phyloP scores from a whole-genome alignment of 2,113 vertebrate species.

The Polypterus bichir region DNA sequence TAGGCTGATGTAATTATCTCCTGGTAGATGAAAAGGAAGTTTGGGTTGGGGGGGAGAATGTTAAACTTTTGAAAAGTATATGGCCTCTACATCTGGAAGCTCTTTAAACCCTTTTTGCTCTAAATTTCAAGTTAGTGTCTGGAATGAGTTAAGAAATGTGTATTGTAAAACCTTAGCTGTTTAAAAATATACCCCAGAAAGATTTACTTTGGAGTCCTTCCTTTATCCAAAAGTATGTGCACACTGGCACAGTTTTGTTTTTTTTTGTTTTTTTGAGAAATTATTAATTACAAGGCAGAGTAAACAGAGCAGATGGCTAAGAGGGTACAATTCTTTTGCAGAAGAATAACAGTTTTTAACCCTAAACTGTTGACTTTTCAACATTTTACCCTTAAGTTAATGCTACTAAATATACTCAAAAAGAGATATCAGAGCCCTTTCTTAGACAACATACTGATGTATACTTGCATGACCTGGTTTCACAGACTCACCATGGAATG shows the following conservation, averaged over 20 bases:
- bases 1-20: conserved; percentile 26
- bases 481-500: conserved; percentile 6
- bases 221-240: conserved; percentile 16
- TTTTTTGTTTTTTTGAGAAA: too few species aligned
- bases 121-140: conserved; percentile 29
- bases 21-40: conserved; percentile 33
- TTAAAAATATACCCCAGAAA: conserved; percentile 23
- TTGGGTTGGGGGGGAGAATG: conserved; percentile 10
- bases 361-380: neutral
- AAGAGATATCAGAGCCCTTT: conserved; percentile 5
- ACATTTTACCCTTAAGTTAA: neutral
- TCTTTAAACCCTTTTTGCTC: conserved; percentile 30
- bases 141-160: conserved; percentile 34
- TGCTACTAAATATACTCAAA: conserved; percentile 6
- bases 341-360: neutral
- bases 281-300: too few species aligned
- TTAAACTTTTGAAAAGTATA: conserved; percentile 36
- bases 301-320: neutral
- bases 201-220: conserved; percentile 29
- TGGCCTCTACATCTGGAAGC: conserved; percentile 43
- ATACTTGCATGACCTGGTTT: conserved; percentile 5
- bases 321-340: neutral
- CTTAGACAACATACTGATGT: neutral
- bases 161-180: neutral
- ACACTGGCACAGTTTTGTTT: neutral